Evolutionary conservation across 2,113 vertebrate species (phyloP).

Genomic region (Epinephelus lanceolatus): DNA sequence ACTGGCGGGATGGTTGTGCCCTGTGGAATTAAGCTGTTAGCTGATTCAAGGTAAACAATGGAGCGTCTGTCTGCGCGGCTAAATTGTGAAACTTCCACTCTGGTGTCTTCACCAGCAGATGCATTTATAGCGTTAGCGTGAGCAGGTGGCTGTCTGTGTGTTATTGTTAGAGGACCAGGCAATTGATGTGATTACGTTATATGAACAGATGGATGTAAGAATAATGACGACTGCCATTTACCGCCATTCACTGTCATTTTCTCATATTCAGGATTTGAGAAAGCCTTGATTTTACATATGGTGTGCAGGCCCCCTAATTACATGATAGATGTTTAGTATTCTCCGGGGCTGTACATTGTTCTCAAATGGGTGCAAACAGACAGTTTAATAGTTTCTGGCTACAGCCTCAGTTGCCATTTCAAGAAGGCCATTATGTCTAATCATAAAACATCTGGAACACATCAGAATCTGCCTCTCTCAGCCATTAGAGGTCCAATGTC

Average conservation of each 20-base stretch:
- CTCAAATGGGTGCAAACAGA: slow-evolving; percentile 61
- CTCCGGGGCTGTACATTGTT: slow-evolving; percentile 63
- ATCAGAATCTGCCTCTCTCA: slow-evolving; percentile 49
- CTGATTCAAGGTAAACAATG: slow-evolving; percentile 28
- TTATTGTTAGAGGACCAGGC: slow-evolving; percentile 55
- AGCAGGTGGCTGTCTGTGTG: slow-evolving; percentile 69
- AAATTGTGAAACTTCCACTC: slow-evolving; percentile 17
- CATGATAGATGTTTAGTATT: slow-evolving; percentile 69
- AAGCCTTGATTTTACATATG: slow-evolving; percentile 65
- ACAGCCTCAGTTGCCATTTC: slow-evolving; percentile 50
- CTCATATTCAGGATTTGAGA: slow-evolving; percentile 28
- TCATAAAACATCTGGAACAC: slow-evolving; percentile 76
- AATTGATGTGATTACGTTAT: slow-evolving; percentile 62
- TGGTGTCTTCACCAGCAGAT: slow-evolving; percentile 10
- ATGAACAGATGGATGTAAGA: slow-evolving; percentile 69
- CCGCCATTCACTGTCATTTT: slow-evolving; percentile 43
- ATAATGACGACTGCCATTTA: slow-evolving; percentile 58
- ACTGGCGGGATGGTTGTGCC: slow-evolving; percentile 19
- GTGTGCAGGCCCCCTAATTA: slow-evolving; percentile 58
- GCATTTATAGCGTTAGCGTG: slow-evolving; percentile 34
- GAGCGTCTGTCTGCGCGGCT: slow-evolving; percentile 15
- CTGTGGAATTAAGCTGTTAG: slow-evolving; percentile 26
- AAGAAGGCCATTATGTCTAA: slow-evolving; percentile 65
- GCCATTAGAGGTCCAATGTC: slow-evolving; percentile 37
- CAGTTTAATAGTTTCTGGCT: slow-evolving; percentile 67